Base-by-base conservation (phyloP, 2,888 invertebrate species). In the Eupithecia subumbrata region DNA sequence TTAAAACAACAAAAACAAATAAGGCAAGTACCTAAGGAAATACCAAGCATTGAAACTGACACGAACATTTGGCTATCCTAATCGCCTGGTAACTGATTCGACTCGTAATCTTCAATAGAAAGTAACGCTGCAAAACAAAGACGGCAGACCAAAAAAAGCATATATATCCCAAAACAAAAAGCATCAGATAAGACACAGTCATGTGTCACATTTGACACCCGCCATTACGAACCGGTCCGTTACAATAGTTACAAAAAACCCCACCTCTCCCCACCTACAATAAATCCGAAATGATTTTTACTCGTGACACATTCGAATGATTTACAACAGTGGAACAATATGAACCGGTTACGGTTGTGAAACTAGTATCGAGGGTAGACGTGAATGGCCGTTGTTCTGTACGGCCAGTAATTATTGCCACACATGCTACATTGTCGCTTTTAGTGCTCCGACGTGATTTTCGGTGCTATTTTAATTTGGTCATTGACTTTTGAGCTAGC, bases 201-300 rank as follows among this genome's bases (percentile, higher is more conserved):
- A 22, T 63, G 56, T 25, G 45, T 56, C 45, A 40, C 72, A 72
- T 67, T 68, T 69, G 69, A 73, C 73, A 45, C 56, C 56, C 30
- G 60, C 71, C 68, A 74, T 69, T 72, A 72, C 43, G 34, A 71
- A 67, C 56, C 63, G 75, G 73, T 73, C 88, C 88, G 88, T 88
- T 87, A 88, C 89, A 89, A 88, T 87, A 88, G 85, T 88, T 83
- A 82, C 86, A 86, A 89, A 90, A 88, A 89, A 87, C 82, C 86
- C 89, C 89, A 90, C 82, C 84, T 77, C 78, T 73, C 82, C 83
- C 68, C 86, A 87, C 87, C 88, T 86, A 87, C 89, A 84, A 92
- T 92, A 91, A 92, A 92, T 92, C 86, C 83, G 81, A 85, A 87
- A 90, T 92, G 92, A 92, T 93, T 93, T 93, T 93, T 91, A 92